A percentile compares a stretch with the other conserved stretches of the same genome.
Evolutionary conservation across 2,113 vertebrate species (phyloP).

Genomic region (Phaethornis superciliosus): DNA sequence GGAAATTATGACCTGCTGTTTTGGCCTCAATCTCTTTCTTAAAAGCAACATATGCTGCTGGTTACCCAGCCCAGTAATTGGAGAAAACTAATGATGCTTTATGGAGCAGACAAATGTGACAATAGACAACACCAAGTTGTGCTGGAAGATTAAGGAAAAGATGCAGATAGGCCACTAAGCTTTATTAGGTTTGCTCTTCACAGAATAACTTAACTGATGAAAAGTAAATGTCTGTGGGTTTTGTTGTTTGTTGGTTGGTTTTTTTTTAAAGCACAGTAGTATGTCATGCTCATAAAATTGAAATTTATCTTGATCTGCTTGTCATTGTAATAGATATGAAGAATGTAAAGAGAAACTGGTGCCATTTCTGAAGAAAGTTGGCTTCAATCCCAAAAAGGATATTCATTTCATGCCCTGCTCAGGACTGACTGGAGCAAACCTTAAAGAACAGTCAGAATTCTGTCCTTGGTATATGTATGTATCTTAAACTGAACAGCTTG

Average conservation of each 20-base stretch:
- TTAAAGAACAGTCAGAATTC: slow-evolving; percentile 90
- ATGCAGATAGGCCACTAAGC: not conserved
- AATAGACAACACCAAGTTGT: not conserved
- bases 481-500: not conserved
- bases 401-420: slow-evolving; percentile 99
- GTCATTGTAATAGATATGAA: slow-evolving; percentile 86
- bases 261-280: not conserved
- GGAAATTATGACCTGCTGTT: not conserved
- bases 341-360: slow-evolving; percentile 99
- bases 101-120: not conserved
- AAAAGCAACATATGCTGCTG: not conserved
- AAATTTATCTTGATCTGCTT: not conserved
- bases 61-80: not conserved
- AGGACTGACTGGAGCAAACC: slow-evolving; percentile 96
- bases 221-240: not conserved
- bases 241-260: not conserved
- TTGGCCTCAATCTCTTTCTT: not conserved
- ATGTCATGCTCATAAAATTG: not conserved
- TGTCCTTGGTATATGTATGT: slow-evolving; percentile 98
- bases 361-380: slow-evolving; percentile 99
- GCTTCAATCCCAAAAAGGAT: slow-evolving; percentile 99
- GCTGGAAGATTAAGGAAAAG: not conserved
- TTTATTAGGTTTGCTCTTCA: not conserved
- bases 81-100: not conserved
- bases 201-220: not conserved